Evolutionary conservation across 1,140 invertebrate species (phyloP), one percentile per base, ranked within the genome.

Genomic region (Tachypleus tridentatus): DNA sequence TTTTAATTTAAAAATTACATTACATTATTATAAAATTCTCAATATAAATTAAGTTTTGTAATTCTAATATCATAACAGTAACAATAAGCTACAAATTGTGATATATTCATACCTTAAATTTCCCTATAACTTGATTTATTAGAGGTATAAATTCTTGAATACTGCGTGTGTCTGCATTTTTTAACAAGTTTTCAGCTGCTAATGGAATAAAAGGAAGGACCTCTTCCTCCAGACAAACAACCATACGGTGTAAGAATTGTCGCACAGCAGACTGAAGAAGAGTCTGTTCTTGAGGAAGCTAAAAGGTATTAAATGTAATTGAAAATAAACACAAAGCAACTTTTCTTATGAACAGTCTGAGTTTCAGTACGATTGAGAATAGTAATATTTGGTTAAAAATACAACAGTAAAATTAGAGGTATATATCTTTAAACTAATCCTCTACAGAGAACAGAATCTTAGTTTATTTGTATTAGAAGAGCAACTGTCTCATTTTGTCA

Each of bases 101-200:
- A 29, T 29, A 29, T 29, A 29, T 29, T 69, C 67, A 72, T 68
- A 82, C 82, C 76, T 83, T 83, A 67, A 82, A 84, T 72, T 84
- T 84, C 61, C 77, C 77, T 53, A 83, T 80, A 57, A 83, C 74
- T 72, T 84, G 83, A 70, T 81, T 83, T 62, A 84, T 77, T 6
- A 84, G 74, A 7, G 83, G 83, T 57, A 84, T 78, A 67, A 83
- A 82, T 69, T 84, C 83, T 64, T 81, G 78, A 47, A 84, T 73
- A 64, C 65, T 70, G 4, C 65, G 66, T 4, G 77, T 75, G 70
- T 81, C 79, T 9, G 78, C 75, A 54, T 77, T 73, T 64, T 79
- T 80, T 5, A 84, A 73, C 49, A 84, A 73, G 29, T 65, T 57
- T 67, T 82, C 77, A 49, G 83, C 77, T 4, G 80, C 79, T 4